Evolutionary conservation across 1,140 invertebrate genomes (phyloP).

Genomic region (Nixonia krombeini): DNA sequence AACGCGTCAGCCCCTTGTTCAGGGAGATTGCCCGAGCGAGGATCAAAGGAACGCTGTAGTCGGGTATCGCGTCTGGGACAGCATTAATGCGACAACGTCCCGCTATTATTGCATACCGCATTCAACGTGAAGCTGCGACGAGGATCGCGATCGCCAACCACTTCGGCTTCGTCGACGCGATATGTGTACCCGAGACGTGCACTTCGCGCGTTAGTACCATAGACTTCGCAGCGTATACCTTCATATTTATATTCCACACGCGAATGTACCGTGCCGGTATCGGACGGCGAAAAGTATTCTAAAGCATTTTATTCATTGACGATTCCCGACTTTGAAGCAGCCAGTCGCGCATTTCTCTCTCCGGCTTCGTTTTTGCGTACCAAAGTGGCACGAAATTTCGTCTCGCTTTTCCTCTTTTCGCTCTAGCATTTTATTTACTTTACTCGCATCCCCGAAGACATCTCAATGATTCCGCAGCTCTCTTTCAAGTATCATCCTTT

Average conservation of each 20-base stretch:
- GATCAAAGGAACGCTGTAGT: conserved; percentile 38
- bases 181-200: too few species aligned
- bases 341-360: not conserved
- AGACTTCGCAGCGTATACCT: too few species aligned
- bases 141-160: too few species aligned
- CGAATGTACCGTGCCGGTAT: conserved; percentile 9
- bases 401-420: conserved; percentile 6
- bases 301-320: conserved; percentile 27
- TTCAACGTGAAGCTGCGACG: too few species aligned
- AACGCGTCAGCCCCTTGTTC: not conserved
- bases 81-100: conserved; percentile 38
- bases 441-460: conserved; percentile 1
- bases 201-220: too few species aligned
- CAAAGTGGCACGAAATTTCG: conserved; percentile 14
- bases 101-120: conserved; percentile 26
- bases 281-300: conserved; percentile 13
- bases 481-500: conserved; percentile 4
- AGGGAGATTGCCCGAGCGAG: conserved; percentile 9
- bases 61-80: conserved; percentile 26
- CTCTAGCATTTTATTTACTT: conserved; percentile 14
- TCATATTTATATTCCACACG: conserved; percentile 26
- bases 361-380: conserved; percentile 1
- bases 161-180: conserved; percentile 28
- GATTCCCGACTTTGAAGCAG: conserved; percentile 23
- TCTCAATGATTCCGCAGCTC: conserved; percentile 11